Evolutionary conservation across 1,140 invertebrate species (phyloP), one percentile per base, ranked within the genome.

Genomic region (Paralvinella palmiformis): DNA sequence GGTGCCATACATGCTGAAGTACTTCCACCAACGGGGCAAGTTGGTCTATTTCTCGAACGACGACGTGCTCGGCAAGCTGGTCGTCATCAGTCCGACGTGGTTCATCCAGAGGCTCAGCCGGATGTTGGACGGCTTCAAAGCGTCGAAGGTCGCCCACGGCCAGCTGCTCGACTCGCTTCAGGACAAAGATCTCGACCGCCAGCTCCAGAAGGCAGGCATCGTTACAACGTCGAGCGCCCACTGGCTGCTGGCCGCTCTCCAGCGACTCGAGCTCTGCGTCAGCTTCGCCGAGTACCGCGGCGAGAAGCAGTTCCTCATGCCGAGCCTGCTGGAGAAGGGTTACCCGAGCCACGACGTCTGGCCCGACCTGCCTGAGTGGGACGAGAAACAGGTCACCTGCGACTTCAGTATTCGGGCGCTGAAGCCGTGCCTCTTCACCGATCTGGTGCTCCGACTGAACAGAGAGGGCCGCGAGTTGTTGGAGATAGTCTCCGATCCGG

Each of bases 341-440:
- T 59, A 35, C n/a, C 64, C 64, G n/a, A 66, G 64, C 32, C 59
- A 62, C 24, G 64, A 66, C 44, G 64, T 66, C 6, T 66, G 64
- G 64, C 64, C 64, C 35, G 64, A 66, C 53, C 33, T 66, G 15
- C 64, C 64, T 5, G 64, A 66, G 50, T 66, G 64, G 64, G 64
- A 66, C 44, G 64, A 66, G 44, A 66, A 66, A 52, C 64, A 66
- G 53, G 62, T 66, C 7, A 66, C 64, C 29, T 66, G 64, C 53
- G 64, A 66, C 59, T 66, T 66, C 53, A 32, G 48, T 15, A 35
- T 66, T 44, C 64, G 64, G 22, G 37, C 37, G 20, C 59, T 62
- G 13, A 58, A 59, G 33, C 59, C 64, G 37, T 52, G 45, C 52
- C 50, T 65, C 31, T 66, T 66, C 53, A 55, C 56, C 17, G 64